Evolutionary conservation across 2,888 invertebrate species (phyloP), one percentile per base, ranked within the genome.

Genomic region (Callosobruchus maculatus): DNA sequence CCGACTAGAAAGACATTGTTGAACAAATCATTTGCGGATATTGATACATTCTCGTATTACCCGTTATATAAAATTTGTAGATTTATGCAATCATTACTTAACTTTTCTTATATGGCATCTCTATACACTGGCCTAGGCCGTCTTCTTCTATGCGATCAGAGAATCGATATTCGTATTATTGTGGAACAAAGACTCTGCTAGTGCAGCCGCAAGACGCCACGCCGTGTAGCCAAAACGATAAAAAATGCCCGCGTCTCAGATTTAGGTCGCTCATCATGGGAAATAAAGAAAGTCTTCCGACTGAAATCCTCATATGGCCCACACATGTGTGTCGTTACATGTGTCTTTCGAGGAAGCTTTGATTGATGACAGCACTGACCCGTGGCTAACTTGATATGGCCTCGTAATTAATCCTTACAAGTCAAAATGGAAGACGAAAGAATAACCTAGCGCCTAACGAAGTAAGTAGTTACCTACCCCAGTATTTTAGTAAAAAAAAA

Each of bases 321-420:
- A 79, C 84, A 84, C 79, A 82, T 83, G 84, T 81, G 72, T 70
- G 5, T 3, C 22, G 75, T 78, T 80, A 81, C 79, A 76, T 81
- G 79, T 67, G 70, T 22, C 22, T 74, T 78, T 75, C 79, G 74
- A 75, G 74, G 77, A 76, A 78, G 76, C 79, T 76, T 79, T 84
- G 83, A 84, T 84, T 83, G 83, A 84, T 84, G 83, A 83, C 82
- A 79, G 80, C 82, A 80, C 80, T 83, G 84, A 83, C 84, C 84
- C 83, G 82, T 83, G 83, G 81, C 83, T 80, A 81, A 82, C 79
- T 76, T 74, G 76, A 78, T 75, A 73, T 72, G 70, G 71, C 76
- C 74, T 72, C 66, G 71, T 74, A 76, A 77, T 77, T 77, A 78
- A 77, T 78, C 76, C 74, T 78, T 67, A 20, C 21, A 67, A 76